Base-by-base conservation (phyloP, 1,140 invertebrate species). In the Drosophila auraria region DNA sequence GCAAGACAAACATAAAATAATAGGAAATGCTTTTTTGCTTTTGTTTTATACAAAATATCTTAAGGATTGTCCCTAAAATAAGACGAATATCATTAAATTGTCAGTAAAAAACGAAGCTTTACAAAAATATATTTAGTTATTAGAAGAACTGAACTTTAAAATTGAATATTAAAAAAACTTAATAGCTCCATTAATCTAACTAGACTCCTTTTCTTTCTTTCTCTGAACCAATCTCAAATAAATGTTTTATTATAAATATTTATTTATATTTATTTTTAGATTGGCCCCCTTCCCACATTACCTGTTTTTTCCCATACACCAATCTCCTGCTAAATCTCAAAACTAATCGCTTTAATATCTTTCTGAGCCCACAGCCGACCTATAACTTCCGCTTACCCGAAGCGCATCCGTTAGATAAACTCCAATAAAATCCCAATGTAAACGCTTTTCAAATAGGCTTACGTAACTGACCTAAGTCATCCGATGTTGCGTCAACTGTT, bases 391-490 rank as follows among this genome's bases (percentile, higher is more conserved):
- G 54, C 25, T 44, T 27, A 42, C 20, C 27, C 47, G 38, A 42
- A 36, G 69, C 71, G 69, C 71, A 74, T 74, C 71, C 71, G 71
- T 74, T 73, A 73, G 69, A 73, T 73, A 74, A 74, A 73, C 66
- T 17, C 25, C 17, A n/a, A n/a, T n/a, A n/a, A n/a, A 27, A 38
- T 65, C 54, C 66, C 54, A 72, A 27, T 27, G 53, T 36, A 61
- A 74, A 66, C 54, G 49, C 73, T 54, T 25, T 69, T 47, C 50
- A 9, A 60, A 36, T 49, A 5, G 40, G 25, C 82, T 87, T 89
- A 83, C 81, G 66, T 87, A 83, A 87, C 83, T 87, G 83, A 87
- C 83, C 83, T 89, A 87, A 87, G 83, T 51, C 66, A 84, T 65
- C 58, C 45, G 45, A 14, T 57, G 62, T 75, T 76, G 62, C 72